phyloP scores from a whole-genome alignment of 2,113 vertebrate species.

The Pelvicachromis taeniatus region DNA sequence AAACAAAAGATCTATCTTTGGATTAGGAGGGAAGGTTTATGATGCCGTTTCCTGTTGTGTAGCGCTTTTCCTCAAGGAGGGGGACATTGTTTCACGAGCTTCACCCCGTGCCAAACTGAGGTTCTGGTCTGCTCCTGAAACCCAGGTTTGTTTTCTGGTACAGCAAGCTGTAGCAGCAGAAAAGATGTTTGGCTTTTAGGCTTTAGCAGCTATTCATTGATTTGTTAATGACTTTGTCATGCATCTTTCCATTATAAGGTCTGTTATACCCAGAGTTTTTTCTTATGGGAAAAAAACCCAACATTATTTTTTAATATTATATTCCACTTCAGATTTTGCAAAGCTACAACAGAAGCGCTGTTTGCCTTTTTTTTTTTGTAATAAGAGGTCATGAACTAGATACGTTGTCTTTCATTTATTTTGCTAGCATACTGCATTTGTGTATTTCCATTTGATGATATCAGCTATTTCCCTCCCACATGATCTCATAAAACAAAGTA shows the following conservation, averaged over 20 bases:
- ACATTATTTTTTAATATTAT: neutral
- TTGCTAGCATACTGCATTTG: neutral
- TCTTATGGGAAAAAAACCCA: neutral
- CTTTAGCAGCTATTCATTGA: neutral
- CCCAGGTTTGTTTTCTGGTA: constrained; percentile 55
- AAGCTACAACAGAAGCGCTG: neutral
- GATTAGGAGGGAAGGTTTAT: constrained; percentile 9
- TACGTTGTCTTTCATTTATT: neutral
- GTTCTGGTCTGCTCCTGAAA: constrained; percentile 40
- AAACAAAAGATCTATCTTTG: neutral
- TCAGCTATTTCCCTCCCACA: neutral
- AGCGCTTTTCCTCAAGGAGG: constrained; percentile 13
- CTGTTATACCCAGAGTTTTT: neutral
- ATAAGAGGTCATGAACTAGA: neutral
- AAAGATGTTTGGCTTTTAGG: neutral
- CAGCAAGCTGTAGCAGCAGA: neutral
- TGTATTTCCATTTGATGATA: neutral
- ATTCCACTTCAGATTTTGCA: neutral
- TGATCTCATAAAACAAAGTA: neutral
- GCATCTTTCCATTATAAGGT: neutral
- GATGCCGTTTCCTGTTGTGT: constrained; percentile 17
- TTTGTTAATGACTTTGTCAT: neutral
- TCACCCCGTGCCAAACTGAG: constrained; percentile 35
- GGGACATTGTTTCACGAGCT: constrained; percentile 47
- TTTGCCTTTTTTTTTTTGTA: neutral